phyloP scores from a whole-genome alignment of 2,888 invertebrate species.

The Electrophaes corylata region DNA sequence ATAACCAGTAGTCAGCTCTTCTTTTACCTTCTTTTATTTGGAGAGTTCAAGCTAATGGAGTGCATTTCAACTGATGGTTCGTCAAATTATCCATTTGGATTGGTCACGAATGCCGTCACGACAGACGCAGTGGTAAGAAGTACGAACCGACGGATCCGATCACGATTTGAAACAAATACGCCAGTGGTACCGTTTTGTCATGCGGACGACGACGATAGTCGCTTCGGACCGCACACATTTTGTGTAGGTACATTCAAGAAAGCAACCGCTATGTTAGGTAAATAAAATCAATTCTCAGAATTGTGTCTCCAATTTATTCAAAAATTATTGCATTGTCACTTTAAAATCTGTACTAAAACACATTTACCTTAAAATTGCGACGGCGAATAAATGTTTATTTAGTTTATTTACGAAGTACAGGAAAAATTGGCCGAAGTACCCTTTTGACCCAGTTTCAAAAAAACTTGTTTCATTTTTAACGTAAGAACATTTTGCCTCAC shows the following conservation, averaged over 20 bases:
- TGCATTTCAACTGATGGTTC: conserved; percentile 35
- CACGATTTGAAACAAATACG: conserved; percentile 53
- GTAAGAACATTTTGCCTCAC: conserved; percentile 34
- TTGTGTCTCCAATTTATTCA: not conserved
- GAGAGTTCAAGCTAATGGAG: conserved; percentile 27
- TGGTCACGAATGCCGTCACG: conserved; percentile 41
- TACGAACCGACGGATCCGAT: conserved; percentile 50
- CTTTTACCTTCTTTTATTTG: not conserved
- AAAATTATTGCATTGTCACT: not conserved
- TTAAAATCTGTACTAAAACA: not conserved
- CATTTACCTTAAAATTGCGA: not conserved
- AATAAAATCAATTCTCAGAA: conserved; percentile 4
- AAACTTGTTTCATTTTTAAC: conserved; percentile 19
- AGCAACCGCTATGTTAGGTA: conserved; percentile 6
- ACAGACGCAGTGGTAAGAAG: conserved; percentile 32
- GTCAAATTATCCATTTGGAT: conserved; percentile 40
- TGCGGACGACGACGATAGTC: conserved; percentile 46
- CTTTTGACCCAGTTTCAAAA: conserved; percentile 25
- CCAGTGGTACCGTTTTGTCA: conserved; percentile 58
- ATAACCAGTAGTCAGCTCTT: not conserved
- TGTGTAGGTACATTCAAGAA: conserved; percentile 34
- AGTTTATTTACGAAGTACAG: conserved; percentile 33
- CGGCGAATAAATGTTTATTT: conserved; percentile 13
- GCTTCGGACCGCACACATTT: conserved; percentile 43
- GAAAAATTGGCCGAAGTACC: conserved; percentile 23